Conservation (phyloP, 2,113 vertebrate genomes). For the Gnathonemus longibarbis region DNA sequence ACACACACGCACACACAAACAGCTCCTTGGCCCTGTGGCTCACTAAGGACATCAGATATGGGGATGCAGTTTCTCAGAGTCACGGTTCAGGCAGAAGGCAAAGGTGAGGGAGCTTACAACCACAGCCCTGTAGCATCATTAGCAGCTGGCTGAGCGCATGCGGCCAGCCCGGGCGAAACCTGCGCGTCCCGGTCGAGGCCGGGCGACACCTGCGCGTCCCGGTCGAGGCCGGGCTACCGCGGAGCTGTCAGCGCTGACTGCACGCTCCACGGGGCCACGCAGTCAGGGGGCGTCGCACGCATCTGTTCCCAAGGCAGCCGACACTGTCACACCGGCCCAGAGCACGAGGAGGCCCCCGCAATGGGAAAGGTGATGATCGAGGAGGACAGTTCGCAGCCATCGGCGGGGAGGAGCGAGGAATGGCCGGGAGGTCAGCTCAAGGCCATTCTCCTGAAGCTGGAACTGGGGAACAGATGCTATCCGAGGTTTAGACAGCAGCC, state of each 20-base stretch:
- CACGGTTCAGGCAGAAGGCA: not conserved
- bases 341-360: not conserved
- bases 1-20: not conserved
- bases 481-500: not conserved
- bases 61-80: not conserved
- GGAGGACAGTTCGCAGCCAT: not conserved
- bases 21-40: not conserved
- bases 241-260: not conserved
- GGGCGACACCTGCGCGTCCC: not conserved
- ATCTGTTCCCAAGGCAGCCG: not conserved
- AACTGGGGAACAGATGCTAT: not conserved
- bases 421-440: not conserved
- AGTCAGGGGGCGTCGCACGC: not conserved
- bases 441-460: not conserved
- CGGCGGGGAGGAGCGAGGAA: not conserved
- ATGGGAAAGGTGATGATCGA: not conserved
- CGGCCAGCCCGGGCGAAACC: not conserved
- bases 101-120: not conserved
- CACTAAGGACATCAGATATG: not conserved
- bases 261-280: not conserved
- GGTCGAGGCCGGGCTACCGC: not conserved
- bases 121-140: not conserved
- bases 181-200: too few species aligned
- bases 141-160: not conserved
- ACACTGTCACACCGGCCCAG: not conserved